These are phyloP conservation scores for Sarcophaga peregrina DNA, from an alignment of 1,140 invertebrate genomes.

Conservation along the genomic window DNA sequence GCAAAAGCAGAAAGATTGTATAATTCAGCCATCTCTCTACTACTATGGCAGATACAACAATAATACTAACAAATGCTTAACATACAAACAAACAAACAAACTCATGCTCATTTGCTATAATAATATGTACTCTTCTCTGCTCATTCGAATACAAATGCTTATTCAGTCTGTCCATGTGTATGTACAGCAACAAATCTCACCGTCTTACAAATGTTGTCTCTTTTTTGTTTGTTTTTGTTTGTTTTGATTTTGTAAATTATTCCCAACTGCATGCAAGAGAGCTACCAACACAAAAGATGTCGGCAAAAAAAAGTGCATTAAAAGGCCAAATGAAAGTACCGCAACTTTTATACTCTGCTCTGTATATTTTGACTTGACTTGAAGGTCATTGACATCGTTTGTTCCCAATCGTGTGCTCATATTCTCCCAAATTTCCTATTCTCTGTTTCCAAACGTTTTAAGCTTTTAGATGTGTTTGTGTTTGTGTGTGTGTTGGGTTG, in stretches of 20 bases:
- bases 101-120: conserved; percentile 9
- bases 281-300: conserved; percentile 18
- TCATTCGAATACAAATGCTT: no score
- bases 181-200: conserved; percentile 2
- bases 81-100: no score
- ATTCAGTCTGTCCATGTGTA: background rate
- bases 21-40: conserved; percentile 23
- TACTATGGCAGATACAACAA: conserved; percentile 12
- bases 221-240: no score
- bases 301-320: conserved; percentile 49
- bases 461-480: no score
- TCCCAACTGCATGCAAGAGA: background rate
- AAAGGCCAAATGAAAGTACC: background rate
- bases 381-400: conserved; percentile 20
- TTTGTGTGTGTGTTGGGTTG: background rate
- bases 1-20: no score
- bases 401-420: background rate
- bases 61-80: no score
- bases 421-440: background rate
- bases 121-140: no score
- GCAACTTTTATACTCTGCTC: no score
- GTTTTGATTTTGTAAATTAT: background rate
- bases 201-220: background rate
- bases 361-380: background rate
- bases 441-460: background rate